A percentile compares a stretch with the other conserved stretches of the same genome.
Evolutionary conservation across 2,888 invertebrate genomes (phyloP).

Genomic region (Synanthedon formicaeformis): DNA sequence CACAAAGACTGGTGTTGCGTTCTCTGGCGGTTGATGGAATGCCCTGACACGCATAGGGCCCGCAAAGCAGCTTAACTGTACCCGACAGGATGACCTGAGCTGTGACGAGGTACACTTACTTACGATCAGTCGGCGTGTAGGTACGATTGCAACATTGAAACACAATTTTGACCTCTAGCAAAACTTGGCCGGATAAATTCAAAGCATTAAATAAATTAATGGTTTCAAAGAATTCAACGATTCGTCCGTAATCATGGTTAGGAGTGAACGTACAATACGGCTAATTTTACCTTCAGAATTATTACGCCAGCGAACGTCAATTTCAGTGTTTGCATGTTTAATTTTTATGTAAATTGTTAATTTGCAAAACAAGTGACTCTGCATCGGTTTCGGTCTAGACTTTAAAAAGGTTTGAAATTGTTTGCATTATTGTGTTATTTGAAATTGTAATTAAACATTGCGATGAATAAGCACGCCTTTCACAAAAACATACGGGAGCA

Average conservation of each 20-base stretch:
- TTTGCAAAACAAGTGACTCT: constrained; percentile 43
- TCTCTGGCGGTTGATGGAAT: constrained; percentile 37
- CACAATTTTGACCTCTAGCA: constrained; percentile 22
- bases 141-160: constrained; percentile 9
- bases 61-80: constrained; percentile 56
- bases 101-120: constrained; percentile 35
- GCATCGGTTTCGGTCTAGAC: constrained; percentile 31
- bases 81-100: constrained; percentile 42
- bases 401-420: constrained; percentile 14
- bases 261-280: constrained; percentile 6
- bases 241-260: too few species aligned
- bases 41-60: constrained; percentile 47
- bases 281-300: constrained; percentile 44
- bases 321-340: constrained; percentile 45
- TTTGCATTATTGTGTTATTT: neutral
- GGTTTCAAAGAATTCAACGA: constrained; percentile 46
- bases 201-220: constrained; percentile 27
- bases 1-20: constrained; percentile 3
- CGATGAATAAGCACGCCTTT: neutral
- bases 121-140: constrained; percentile 23
- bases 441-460: neutral
- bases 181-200: constrained; percentile 13
- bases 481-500: too few species aligned
- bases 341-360: constrained; percentile 53
- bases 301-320: constrained; percentile 47